A percentile compares a stretch with the other conserved stretches of the same genome.
Conservation (phyloP, 2,797 vertebrate species). For the Thalassophryne amazonica region DNA sequence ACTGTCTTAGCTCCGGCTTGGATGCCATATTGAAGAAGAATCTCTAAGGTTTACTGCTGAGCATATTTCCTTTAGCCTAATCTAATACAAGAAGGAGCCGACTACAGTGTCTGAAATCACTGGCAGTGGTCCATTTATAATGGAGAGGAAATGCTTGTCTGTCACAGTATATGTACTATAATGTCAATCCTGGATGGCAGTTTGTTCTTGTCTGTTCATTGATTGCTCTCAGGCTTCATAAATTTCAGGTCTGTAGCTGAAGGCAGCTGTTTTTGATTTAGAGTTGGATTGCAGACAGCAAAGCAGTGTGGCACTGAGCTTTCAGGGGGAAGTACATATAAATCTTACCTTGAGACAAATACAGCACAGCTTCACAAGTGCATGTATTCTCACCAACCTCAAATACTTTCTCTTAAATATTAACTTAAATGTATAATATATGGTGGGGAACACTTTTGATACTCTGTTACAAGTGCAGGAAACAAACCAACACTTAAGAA, state of each 20-base stretch:
- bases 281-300: conserved; percentile 33
- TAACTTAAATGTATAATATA: too few species aligned
- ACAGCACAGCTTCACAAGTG: background rate
- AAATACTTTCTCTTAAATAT: too few species aligned
- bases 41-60: background rate
- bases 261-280: conserved; percentile 43
- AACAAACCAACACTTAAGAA: too few species aligned
- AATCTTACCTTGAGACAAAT: conserved; percentile 6
- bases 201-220: conserved; percentile 14
- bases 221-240: conserved; percentile 5
- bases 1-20: too few species aligned
- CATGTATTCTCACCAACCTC: too few species aligned
- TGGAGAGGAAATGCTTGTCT: conserved; percentile 1
- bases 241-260: conserved; percentile 11
- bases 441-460: too few species aligned
- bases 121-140: conserved; percentile 3
- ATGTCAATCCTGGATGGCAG: conserved; percentile 25
- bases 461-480: too few species aligned
- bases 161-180: conserved; percentile 25
- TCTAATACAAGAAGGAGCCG: background rate
- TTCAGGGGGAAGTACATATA: background rate
- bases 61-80: background rate
- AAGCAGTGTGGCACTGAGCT: conserved; percentile 23
- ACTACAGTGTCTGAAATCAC: conserved; percentile 1
- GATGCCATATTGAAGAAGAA: too few species aligned